Conservation (phyloP, 2,113 vertebrate species). For the Saguinus midas region DNA sequence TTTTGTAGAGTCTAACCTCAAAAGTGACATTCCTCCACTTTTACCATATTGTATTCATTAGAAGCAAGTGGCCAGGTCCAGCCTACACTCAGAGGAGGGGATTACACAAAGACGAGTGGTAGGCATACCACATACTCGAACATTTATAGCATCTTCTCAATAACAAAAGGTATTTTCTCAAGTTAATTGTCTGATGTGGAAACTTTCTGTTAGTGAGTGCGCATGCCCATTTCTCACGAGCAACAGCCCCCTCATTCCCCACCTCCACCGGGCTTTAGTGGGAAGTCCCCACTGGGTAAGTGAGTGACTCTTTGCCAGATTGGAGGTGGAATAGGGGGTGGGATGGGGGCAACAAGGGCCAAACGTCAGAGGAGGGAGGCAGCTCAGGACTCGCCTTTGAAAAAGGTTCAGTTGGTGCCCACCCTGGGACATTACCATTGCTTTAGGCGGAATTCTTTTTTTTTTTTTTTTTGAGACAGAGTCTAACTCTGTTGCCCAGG, state of each 20-base stretch:
- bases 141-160: slow-evolving; percentile 17
- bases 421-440: neutral
- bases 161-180: slow-evolving; percentile 32
- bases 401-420: neutral
- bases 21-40: neutral
- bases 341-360: neutral
- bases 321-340: neutral
- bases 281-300: neutral
- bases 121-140: neutral
- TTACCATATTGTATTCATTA: slow-evolving; percentile 28
- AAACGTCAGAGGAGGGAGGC: neutral
- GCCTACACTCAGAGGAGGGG: neutral
- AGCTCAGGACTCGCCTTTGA: neutral
- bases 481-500: too few species aligned
- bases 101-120: neutral
- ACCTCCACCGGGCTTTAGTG: neutral
- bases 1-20: neutral
- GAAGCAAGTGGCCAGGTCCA: neutral
- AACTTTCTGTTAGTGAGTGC: neutral
- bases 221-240: neutral
- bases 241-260: too few species aligned
- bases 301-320: too few species aligned
- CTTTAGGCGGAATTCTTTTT: neutral
- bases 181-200: neutral
- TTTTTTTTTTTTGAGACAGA: neutral